Base-by-base conservation (phyloP, 1,140 invertebrate genomes). In the Drosophila virilis region DNA sequence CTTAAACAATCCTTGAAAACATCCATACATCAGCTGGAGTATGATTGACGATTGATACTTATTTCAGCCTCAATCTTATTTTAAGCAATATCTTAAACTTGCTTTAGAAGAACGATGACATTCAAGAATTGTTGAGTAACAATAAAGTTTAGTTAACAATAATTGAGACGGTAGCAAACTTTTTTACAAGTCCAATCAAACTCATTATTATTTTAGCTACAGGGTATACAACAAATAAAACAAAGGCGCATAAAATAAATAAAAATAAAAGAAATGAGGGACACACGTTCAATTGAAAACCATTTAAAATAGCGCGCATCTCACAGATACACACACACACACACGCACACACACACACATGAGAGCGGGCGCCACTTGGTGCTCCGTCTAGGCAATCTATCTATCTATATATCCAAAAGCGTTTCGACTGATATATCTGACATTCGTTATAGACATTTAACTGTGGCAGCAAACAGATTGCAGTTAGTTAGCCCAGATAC, bases 281-380 rank as follows among this genome's bases (percentile, higher is more conserved):
- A 45, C 50, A 15, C 50, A 42, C 60, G 69, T 55, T 69, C 71
- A 74, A 74, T 74, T 74, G 71, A 74, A 74, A 74, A 74, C 57
- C 71, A 66, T 62, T 62, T 69, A 69, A 74, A 69, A 61, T 48
- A 48, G 42, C 43, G 50, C 65, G 51, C 37, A 74, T 46, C 64
- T 33, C 46, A 46, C 8, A 59, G 13, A 55, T 13, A 68, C 22
- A 48, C 0, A 54, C 1, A 32, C 6, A 64, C 5, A 12, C 3
- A 46, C 1, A 50, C 15, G 32, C 10, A 60, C 12, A 46, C 7
- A 54, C 12, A 52, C 8, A 35, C 1, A 61, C 9, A 46, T 33
- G 48, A 54, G 6, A 46, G 50, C 40, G 38, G 57, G 57, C 66
- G 66, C 66, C 66, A 69, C 43, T 68, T 59, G 48, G 32, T 42